Percentiles rank a stretch among this genome's conserved stretches.
These are phyloP conservation scores for Dipodomys stephensi DNA, from an alignment of 2,113 vertebrate genomes.

Conservation along the genomic window DNA sequence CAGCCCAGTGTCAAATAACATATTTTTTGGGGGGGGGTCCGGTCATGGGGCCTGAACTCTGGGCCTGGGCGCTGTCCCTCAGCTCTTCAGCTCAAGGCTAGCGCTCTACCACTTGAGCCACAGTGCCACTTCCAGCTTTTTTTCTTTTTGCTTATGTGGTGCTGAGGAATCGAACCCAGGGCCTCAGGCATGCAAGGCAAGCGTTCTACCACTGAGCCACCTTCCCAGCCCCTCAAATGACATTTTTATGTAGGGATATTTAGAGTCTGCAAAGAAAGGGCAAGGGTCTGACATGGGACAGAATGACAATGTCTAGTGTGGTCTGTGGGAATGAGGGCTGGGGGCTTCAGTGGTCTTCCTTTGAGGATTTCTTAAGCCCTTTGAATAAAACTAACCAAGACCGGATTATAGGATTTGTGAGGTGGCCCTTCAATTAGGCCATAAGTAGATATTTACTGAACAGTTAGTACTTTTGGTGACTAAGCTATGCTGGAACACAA, in stretches of 20 bases:
- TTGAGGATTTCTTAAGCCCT: not conserved
- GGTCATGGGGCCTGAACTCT: too few species aligned
- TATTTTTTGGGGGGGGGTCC: too few species aligned
- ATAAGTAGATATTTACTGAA: not conserved
- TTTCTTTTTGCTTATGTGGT: too few species aligned
- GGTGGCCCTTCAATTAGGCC: not conserved
- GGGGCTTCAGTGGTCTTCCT: not conserved
- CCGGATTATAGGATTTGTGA: conserved; percentile 39
- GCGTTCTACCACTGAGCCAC: too few species aligned
- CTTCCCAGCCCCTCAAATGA: not conserved
- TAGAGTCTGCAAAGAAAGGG: not conserved
- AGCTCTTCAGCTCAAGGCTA: too few species aligned
- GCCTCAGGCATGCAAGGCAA: too few species aligned
- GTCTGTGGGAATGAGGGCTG: not conserved
- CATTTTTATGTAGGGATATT: conserved; percentile 24
- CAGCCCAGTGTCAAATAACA: not conserved
- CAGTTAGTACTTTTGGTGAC: not conserved
- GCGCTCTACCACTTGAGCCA: too few species aligned
- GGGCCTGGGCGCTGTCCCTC: too few species aligned
- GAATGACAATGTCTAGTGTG: not conserved
- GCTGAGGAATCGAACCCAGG: too few species aligned
- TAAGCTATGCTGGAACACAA: not conserved
- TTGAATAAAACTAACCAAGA: conserved; percentile 16
- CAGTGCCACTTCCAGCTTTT: too few species aligned
- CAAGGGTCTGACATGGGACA: not conserved